Conservation (phyloP, 2,797 vertebrate genomes). For the Bradypodion ventrale region DNA sequence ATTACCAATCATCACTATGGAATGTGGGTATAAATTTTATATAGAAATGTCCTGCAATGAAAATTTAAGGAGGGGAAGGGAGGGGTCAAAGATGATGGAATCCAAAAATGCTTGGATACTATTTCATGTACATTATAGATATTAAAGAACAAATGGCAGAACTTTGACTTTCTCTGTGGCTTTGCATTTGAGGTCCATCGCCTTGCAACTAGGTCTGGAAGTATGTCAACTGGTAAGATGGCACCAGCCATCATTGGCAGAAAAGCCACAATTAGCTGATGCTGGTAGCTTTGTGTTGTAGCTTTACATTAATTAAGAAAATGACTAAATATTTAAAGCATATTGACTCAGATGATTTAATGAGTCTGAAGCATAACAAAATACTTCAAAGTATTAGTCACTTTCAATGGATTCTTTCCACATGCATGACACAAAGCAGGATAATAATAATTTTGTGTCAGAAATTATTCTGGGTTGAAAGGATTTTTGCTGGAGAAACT, state of each 20-base stretch:
- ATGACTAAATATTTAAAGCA: neutral
- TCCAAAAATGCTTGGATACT: neutral
- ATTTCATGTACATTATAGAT: neutral
- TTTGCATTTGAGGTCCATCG: neutral
- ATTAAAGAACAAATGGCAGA: neutral
- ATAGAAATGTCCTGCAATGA: neutral
- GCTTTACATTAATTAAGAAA: neutral
- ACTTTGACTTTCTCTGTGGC: neutral
- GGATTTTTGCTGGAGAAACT: no score
- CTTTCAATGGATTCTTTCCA: neutral
- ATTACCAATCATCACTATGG: neutral
- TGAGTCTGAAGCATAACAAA: neutral
- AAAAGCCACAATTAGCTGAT: neutral
- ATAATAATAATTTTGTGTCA: no score
- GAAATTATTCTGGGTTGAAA: no score
- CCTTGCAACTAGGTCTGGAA: neutral
- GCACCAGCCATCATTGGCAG: neutral
- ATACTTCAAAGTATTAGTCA: neutral
- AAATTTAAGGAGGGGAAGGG: neutral
- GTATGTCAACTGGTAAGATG: neutral
- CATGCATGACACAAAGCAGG: neutral
- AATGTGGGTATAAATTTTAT: neutral
- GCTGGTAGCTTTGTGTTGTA: no score
- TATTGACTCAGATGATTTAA: neutral
- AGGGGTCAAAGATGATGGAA: neutral